Conservation (phyloP, 2,797 vertebrate species). For the Echeneis naucrates region DNA sequence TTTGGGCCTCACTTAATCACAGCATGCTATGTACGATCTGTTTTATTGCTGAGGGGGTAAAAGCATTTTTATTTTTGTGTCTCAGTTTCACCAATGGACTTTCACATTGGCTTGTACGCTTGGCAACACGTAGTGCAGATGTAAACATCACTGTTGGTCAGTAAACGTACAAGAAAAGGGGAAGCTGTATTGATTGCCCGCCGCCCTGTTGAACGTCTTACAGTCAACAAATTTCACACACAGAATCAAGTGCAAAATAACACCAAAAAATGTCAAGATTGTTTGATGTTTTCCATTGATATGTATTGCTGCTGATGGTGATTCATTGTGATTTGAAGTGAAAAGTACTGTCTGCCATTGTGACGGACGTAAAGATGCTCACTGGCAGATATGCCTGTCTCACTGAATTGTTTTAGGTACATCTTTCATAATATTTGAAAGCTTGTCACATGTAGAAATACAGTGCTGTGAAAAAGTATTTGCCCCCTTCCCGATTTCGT, state of each 20-base stretch:
- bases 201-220: neutral
- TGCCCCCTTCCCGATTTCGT: too few relatives aligned
- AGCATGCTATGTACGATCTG: neutral
- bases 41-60: constrained; percentile 4
- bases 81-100: neutral
- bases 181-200: neutral
- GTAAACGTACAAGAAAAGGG: neutral
- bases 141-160: constrained; percentile 28
- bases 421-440: neutral
- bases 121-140: constrained; percentile 20
- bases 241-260: too few relatives aligned
- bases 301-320: neutral
- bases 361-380: neutral
- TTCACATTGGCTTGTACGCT: constrained; percentile 12
- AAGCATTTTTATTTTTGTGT: neutral
- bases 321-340: neutral
- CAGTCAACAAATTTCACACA: constrained; percentile 17
- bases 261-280: neutral
- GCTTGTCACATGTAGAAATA: neutral
- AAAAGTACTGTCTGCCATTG: neutral
- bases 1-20: neutral
- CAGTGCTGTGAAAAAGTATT: too few relatives aligned
- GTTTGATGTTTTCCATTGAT: neutral
- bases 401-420: neutral
- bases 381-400: neutral